Evolutionary conservation across 92 coral and sea anemone genomes (phyloP).

Genomic region (Heteractis magnifica): DNA sequence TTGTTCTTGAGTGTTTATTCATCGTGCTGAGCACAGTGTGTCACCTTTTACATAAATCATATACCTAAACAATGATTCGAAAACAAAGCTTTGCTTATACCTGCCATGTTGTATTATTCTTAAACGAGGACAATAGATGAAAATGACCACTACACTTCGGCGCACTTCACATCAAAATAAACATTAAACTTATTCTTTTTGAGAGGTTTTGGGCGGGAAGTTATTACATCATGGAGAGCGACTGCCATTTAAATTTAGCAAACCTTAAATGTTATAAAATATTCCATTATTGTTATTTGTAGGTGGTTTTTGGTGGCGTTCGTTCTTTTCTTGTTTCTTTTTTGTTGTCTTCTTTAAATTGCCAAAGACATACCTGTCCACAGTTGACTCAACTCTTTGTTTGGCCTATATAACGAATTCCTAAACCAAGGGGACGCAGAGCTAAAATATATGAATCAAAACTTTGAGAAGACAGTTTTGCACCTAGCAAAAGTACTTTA

Average conservation of each 20-base stretch:
- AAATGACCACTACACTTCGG: constrained; percentile 22
- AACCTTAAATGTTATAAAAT: not conserved
- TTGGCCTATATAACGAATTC: not conserved
- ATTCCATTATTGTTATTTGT: too few species aligned
- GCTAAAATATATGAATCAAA: not conserved
- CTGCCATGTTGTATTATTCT: constrained; percentile 13
- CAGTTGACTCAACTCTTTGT: not conserved
- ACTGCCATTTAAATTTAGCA: not conserved
- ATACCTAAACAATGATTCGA: constrained; percentile 10
- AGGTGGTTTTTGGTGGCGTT: too few species aligned
- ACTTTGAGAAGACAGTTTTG: not conserved
- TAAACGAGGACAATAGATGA: constrained; percentile 16
- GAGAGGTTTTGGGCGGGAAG: not conserved
- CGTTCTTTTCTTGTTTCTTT: not conserved
- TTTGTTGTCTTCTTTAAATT: not conserved
- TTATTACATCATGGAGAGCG: not conserved
- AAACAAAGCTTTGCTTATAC: constrained; percentile 20
- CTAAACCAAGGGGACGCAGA: not conserved
- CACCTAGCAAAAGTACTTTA: too few species aligned
- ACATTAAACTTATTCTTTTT: constrained; percentile 15
- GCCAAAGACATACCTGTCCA: not conserved
- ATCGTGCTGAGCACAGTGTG: constrained; percentile 42
- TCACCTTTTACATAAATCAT: constrained; percentile 17
- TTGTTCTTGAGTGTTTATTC: not conserved
- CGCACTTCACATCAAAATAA: constrained; percentile 27